Base-by-base conservation (phyloP, 64 coral and sea anemone species). In the Actinia tenebrosa region DNA sequence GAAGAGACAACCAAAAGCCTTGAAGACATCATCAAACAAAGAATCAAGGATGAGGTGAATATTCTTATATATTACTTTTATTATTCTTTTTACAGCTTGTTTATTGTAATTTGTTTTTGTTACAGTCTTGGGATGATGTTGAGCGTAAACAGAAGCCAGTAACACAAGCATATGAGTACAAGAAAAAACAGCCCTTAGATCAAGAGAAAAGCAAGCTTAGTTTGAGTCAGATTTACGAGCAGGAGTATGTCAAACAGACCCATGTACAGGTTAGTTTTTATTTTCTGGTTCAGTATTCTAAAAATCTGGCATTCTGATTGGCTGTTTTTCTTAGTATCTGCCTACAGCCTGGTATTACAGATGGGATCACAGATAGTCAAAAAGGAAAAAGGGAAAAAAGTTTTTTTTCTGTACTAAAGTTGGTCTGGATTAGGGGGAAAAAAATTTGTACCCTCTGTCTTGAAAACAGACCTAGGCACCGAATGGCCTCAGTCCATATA, bases 191-290 rank as follows among this genome's bases (percentile, higher is more conserved):
- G 79, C 93, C 93, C 13, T 87, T 95, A 60, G 90, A 98, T 82
- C 97, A 99, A 86, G 97, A 99, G 80, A 99, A 99, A 60, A 99
- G 97, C 50, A 99, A 99, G 68, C 86, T 95, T 45, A 99, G 97
- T 72, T 86, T 99, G 3, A 93, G 97, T 80, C 93, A 99, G 56
- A 99, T 99, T 44, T 99, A 99, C 84, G 97, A 99, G 83, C 93
- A 99, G 27, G 97, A 99, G 83, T 99, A 95, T 66, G 78, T 99
- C 8, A 92, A 95, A 68, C 97, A 99, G 87, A 93, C 88, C 16
- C 91, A 91, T 88, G 93, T 93, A 66, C 5, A 25, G 81, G 25
- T 25, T 17, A 45, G 78, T 44, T 2, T 66, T 66, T n/a, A 1
- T 23, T 7, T 8, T 66, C 63, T 64, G 0, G 22, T 20, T 4